These are phyloP conservation scores for Thalassarche chlororhynchos DNA, from an alignment of 2,113 vertebrate species.

Conservation along the genomic window DNA sequence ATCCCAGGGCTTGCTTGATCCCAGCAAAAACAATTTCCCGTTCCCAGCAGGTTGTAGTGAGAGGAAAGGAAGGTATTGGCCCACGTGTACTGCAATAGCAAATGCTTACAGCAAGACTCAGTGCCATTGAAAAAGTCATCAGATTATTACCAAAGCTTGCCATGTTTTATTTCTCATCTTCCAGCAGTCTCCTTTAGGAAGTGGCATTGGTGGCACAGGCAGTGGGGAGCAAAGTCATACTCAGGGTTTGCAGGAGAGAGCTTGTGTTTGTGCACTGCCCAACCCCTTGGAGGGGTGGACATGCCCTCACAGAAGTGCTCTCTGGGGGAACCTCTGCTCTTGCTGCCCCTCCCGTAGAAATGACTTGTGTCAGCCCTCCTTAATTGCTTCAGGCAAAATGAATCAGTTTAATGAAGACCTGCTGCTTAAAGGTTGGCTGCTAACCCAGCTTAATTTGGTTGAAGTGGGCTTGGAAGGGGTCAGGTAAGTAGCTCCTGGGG, in stretches of 20 bases:
- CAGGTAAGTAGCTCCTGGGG: accelerated
- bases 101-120: neutral
- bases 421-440: neutral
- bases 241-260: neutral
- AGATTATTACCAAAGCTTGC: neutral
- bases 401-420: neutral
- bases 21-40: neutral
- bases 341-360: neutral
- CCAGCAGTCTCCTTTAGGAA: neutral
- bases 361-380: neutral
- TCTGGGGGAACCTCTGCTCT: neutral
- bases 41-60: neutral
- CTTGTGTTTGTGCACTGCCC: neutral
- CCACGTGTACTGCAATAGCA: accelerated
- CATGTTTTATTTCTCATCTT: neutral
- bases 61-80: neutral
- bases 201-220: neutral
- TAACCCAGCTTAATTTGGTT: accelerated
- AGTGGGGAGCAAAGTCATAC: neutral
- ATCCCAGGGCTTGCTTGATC: neutral
- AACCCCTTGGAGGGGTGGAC: neutral
- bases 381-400: neutral
- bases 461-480: neutral
- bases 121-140: neutral
- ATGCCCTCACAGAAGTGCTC: neutral